These are phyloP conservation scores for Radopholus similis DNA, from an alignment of 1,140 invertebrate species.

Conservation along the genomic window DNA sequence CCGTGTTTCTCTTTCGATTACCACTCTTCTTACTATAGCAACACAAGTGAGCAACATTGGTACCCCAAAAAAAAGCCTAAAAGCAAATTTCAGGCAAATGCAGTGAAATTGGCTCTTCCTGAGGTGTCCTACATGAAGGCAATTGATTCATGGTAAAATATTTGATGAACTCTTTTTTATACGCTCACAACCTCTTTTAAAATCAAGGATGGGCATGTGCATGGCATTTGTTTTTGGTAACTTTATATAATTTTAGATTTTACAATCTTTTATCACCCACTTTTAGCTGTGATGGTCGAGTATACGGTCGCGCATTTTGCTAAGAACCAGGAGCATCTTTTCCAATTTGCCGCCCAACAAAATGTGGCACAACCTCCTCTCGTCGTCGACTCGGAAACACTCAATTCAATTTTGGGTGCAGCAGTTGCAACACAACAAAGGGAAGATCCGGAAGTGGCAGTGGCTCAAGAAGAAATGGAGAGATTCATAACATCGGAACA, in stretches of 20 bases:
- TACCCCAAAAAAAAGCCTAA: background rate
- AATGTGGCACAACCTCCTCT: constrained; percentile 42
- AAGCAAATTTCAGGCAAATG: constrained; percentile 37
- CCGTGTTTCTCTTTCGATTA: constrained; percentile 60
- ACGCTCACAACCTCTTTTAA: too few relatives aligned
- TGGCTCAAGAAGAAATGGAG: background rate
- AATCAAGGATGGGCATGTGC: constrained; percentile 49
- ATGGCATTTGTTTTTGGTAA: constrained; percentile 38
- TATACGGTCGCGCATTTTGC: constrained; percentile 57
- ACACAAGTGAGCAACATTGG: background rate
- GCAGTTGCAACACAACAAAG: too few relatives aligned
- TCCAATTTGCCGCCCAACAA: constrained; percentile 45
- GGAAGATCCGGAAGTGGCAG: background rate
- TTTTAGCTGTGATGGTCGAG: constrained; percentile 56
- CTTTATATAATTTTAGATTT: background rate
- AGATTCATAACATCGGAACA: constrained; percentile 6
- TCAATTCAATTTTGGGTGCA: constrained; percentile 4
- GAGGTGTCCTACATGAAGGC: constrained; percentile 58
- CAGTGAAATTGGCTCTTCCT: constrained; percentile 53
- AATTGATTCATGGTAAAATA: constrained; percentile 19
- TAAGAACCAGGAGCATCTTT: constrained; percentile 53
- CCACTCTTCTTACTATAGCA: constrained; percentile 38
- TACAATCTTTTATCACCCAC: background rate
- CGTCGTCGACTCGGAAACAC: constrained; percentile 37
- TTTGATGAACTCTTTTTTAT: too few relatives aligned